phyloP scores from a whole-genome alignment of 1,140 invertebrate genomes.

The Hormaphis cornu region DNA sequence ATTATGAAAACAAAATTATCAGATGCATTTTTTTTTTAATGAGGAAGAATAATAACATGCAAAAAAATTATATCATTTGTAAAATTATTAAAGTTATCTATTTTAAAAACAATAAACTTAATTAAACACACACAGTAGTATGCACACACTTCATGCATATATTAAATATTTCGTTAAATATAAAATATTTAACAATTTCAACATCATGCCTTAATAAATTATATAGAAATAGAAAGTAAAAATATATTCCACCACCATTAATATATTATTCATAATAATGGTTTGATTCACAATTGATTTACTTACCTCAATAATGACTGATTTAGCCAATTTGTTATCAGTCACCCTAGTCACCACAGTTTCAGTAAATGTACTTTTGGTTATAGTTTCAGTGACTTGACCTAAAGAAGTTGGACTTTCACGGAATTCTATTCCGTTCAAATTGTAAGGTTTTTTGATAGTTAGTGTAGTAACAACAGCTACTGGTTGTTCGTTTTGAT shows the following conservation, averaged over 20 bases:
- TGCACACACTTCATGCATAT: constrained; percentile 1
- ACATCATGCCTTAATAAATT: not conserved
- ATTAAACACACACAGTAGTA: not conserved
- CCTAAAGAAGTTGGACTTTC: constrained; percentile 72
- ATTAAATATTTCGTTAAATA: too few relatives aligned
- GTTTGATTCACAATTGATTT: not conserved
- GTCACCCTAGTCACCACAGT: constrained; percentile 85
- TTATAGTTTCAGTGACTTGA: constrained; percentile 82
- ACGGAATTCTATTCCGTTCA: constrained; percentile 59
- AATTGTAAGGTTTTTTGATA: constrained; percentile 54
- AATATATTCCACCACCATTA: not conserved
- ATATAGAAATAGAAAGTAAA: not conserved
- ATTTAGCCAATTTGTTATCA: constrained; percentile 73
- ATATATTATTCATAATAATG: not conserved
- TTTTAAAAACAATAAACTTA: not conserved
- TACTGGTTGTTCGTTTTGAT: constrained; percentile 32
- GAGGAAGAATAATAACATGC: not conserved
- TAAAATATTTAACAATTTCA: too few relatives aligned
- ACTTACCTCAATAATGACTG: constrained; percentile 78
- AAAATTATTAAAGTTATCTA: not conserved
- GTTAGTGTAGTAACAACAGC: constrained; percentile 54
- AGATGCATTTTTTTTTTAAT: not conserved
- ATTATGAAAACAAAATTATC: not conserved
- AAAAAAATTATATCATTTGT: constrained; percentile 1
- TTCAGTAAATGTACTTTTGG: constrained; percentile 87